Conservation (phyloP, 2,797 vertebrate genomes). For the Bothrops alternatus region DNA sequence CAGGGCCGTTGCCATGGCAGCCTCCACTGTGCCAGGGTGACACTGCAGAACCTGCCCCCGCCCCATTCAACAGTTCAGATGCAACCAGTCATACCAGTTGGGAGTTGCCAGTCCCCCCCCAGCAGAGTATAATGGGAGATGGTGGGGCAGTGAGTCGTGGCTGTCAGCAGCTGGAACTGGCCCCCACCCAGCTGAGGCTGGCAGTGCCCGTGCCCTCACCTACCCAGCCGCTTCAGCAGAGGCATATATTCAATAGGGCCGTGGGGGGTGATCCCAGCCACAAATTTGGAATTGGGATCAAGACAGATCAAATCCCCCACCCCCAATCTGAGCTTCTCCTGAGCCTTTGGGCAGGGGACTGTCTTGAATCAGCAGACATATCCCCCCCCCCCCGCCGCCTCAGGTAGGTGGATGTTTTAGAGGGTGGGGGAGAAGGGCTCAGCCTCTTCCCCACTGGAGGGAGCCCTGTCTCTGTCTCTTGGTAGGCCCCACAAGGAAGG, state of each 20-base stretch:
- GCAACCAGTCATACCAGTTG: neutral
- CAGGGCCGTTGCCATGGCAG: neutral
- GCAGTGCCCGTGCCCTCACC: neutral
- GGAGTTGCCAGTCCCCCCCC: neutral
- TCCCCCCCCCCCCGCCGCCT: accelerated
- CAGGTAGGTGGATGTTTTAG: neutral
- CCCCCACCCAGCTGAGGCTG: neutral
- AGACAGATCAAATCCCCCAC: neutral
- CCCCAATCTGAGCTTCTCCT: neutral
- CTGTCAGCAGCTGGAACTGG: too few relatives aligned
- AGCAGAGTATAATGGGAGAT: neutral
- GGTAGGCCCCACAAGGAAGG: too few relatives aligned
- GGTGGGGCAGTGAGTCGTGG: too few relatives aligned
- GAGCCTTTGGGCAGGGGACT: neutral
- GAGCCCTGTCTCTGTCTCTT: too few relatives aligned
- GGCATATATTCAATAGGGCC: neutral
- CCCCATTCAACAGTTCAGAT: neutral
- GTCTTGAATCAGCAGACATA: too few relatives aligned
- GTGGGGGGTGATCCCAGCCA: neutral
- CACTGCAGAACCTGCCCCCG: neutral
- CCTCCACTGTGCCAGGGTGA: neutral
- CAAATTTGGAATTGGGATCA: neutral
- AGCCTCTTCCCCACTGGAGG: too few relatives aligned
- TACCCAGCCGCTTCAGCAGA: neutral
- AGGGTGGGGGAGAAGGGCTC: neutral